Evolutionary conservation across 2,888 invertebrate species (phyloP).

Genomic region (Rhimphoctona megacephalus): DNA sequence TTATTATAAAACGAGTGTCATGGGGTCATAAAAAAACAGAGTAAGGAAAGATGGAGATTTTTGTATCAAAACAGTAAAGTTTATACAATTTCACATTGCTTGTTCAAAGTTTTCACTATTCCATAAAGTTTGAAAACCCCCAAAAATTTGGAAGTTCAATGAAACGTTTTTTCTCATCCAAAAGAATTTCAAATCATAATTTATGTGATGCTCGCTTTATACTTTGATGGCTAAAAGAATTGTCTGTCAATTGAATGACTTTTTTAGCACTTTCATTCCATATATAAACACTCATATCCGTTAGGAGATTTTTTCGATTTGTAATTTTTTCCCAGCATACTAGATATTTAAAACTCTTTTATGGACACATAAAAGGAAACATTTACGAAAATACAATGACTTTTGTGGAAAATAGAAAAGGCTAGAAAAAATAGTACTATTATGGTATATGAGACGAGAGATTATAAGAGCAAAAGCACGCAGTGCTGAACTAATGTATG

Average conservation of each 20-base stretch:
- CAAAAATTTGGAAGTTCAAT: neutral
- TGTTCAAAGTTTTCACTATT: neutral
- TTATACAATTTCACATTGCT: neutral
- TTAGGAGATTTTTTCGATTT: neutral
- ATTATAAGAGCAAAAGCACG: slow-evolving; percentile 16
- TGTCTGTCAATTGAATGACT: neutral
- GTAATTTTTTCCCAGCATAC: too few species aligned
- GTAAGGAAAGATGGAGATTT: neutral
- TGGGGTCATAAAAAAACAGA: neutral
- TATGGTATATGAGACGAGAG: slow-evolving; percentile 26
- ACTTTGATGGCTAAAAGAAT: neutral
- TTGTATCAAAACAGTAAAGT: neutral
- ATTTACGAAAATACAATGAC: neutral
- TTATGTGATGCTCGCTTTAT: neutral
- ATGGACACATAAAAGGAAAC: neutral
- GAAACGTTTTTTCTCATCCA: neutral
- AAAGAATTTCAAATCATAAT: neutral
- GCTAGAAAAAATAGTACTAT: slow-evolving; percentile 25
- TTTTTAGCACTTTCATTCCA: neutral
- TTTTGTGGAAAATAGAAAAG: neutral
- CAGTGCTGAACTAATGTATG: slow-evolving; percentile 37
- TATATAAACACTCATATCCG: neutral
- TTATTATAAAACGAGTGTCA: neutral
- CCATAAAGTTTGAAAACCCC: neutral
- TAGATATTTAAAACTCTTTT: neutral